Base-by-base conservation (phyloP, 2,113 vertebrate species). In the Sialia sialis region DNA sequence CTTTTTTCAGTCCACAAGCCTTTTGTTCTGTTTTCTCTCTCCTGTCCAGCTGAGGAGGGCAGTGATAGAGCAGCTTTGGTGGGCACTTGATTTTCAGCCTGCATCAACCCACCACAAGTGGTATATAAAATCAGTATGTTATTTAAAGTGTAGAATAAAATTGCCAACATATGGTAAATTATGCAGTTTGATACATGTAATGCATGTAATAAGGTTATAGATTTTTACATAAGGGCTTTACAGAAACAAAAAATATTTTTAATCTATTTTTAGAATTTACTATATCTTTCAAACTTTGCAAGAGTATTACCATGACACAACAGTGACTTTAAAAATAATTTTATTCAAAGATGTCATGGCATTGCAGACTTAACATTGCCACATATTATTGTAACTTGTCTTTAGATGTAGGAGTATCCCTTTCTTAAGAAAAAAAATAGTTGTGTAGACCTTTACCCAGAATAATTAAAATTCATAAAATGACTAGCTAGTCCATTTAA, bases 81-180 rank as follows among this genome's bases (percentile, higher is more conserved):
- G 16, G 34, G 21, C 17, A 55, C 11, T 14, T 68, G 46, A 25
- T 32, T 7, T 32, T 41, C 39, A 41, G 14, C 14, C 17, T 48
- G 34, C 14, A 25, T 30, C 39, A 41, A 60, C 7, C 4, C 14
- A 34, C 20, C 29, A 18, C n/a, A 94, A 15, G 32, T 26, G 69
- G 30, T 66, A 91, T 72, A 78, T 92, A 48, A 95, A 94, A 91
- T 80, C 72, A 68, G 13, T 68, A 38, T 62, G 66, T 69, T 90
- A 95, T 94, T 96, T 96, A 96, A 96, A 88, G 13, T 75, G 58
- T 70, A 95, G 95, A 92, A 77, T 92, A 49, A 36, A 95, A 92
- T 87, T 96, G 77, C 82, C 41, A 94, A 67, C 9, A 94, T 76
- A 48, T 75, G 54, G 44, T 73, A 90, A 87, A 96, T 95, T 91